These are phyloP conservation scores for Calosoma granatense DNA, from an alignment of 1,140 invertebrate genomes.

Conservation along the genomic window DNA sequence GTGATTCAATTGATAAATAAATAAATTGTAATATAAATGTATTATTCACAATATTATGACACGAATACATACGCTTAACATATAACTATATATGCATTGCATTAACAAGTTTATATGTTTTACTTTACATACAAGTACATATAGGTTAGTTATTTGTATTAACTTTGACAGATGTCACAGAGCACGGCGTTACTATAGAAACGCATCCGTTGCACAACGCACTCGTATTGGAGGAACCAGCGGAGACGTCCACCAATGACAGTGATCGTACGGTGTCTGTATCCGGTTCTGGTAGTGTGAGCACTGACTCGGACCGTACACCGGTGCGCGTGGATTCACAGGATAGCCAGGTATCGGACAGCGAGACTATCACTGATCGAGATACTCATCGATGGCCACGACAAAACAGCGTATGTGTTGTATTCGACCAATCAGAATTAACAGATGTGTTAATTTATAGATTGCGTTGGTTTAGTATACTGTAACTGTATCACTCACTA, in stretches of 20 bases:
- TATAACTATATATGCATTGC: too few species aligned
- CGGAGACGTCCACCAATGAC: slow-evolving; percentile 49
- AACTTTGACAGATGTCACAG: too few species aligned
- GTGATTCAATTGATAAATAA: too few species aligned
- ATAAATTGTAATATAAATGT: too few species aligned
- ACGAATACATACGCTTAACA: too few species aligned
- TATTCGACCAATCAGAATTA: slow-evolving; percentile 11
- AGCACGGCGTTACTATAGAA: slow-evolving; percentile 44
- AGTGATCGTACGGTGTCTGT: slow-evolving; percentile 76
- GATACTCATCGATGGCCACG: slow-evolving; percentile 45
- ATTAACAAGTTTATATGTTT: too few species aligned
- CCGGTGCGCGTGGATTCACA: slow-evolving; percentile 75
- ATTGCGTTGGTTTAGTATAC: not conserved
- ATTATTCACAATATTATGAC: too few species aligned
- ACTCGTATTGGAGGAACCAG: slow-evolving; percentile 13
- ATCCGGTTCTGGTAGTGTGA: slow-evolving; percentile 57
- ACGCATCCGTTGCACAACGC: slow-evolving; percentile 38
- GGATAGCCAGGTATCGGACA: slow-evolving; percentile 71
- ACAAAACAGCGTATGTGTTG: slow-evolving; percentile 72
- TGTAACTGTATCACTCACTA: not conserved
- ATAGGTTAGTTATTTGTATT: too few species aligned
- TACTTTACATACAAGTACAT: too few species aligned
- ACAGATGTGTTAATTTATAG: not conserved
- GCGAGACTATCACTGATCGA: slow-evolving; percentile 27
- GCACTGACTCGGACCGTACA: slow-evolving; percentile 75